Evolutionary conservation across 2,888 invertebrate genomes (phyloP), one percentile per base, ranked within the genome.

Genomic region (Bedellia somnulentella): DNA sequence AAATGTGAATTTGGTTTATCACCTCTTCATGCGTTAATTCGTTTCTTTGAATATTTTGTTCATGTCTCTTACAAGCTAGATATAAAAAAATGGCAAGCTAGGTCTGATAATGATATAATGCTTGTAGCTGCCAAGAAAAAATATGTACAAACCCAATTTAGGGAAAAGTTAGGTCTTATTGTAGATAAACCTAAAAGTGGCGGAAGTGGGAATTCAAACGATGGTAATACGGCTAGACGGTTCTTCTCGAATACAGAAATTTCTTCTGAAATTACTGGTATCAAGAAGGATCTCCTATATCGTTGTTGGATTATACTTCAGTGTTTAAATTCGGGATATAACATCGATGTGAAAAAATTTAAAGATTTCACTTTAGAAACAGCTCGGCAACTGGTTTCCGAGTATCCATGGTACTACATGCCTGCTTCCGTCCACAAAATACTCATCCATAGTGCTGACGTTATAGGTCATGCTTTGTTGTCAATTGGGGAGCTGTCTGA

Each of bases 21-120:
- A 16, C 9, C 18, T 29, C 14, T 30, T 23, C 30, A 30, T 14
- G 12, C 30, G 12, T 30, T 9, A 9, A 28, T 28, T 6, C 5
- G 28, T 4, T 28, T 30, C 14, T 32, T 28, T 24, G 32, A 32
- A 28, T 27, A 27, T 32, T 32, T 27, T 23, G n/a, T 32, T 15
- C 27, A 32, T 15, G 5, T 32, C 5, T 22, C 32, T 14, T 32
- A 32, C n/a, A 27, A 24, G 15, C 26, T 16, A n/a, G 12, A n/a
- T 16, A 3, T 28, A 5, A 16, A 17, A n/a, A 28, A 28, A n/a
- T 16, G 28, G 28, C 28, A 28, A 11, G 11, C 11, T 6, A 13
- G 28, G 14, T 4, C 5, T 5, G 5, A 15, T 8, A 11, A 28
- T 5, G 24, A 24, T 4, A 24, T 9, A 24, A 10, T 5, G 10